Conservation (phyloP, 2,888 invertebrate species). For the Protula sp. region DNA sequence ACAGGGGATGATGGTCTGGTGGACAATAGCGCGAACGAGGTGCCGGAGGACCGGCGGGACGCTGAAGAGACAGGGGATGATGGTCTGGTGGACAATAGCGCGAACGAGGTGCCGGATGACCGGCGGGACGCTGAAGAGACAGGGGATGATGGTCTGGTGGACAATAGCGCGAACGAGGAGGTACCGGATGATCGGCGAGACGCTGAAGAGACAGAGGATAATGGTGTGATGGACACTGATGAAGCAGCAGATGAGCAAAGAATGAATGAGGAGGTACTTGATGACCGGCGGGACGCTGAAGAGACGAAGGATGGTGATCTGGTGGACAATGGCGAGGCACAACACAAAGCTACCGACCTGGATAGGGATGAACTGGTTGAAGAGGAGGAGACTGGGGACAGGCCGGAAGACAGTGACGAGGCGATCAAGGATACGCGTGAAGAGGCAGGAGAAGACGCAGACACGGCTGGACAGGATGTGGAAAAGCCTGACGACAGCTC, state of each 20-base stretch:
- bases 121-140: not conserved
- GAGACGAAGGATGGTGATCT: not conserved
- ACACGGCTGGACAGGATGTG: not conserved
- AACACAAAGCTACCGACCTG: not conserved
- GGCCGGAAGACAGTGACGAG: not conserved
- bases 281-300: not conserved
- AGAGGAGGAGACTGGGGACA: not conserved
- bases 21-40: not conserved
- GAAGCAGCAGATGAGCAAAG: not conserved
- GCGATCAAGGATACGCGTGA: not conserved
- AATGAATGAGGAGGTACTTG: not conserved
- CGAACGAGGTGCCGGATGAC: not conserved
- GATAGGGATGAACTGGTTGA: not conserved
- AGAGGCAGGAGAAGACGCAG: not conserved
- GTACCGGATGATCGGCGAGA: not conserved
- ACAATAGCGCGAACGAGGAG: not conserved
- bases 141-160: not conserved
- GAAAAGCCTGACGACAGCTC: not conserved
- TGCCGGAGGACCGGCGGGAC: not conserved
- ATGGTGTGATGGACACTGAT: not conserved
- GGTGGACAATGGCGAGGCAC: not conserved
- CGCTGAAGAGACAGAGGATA: not conserved
- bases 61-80: not conserved
- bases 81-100: not conserved
- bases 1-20: not conserved